Evolutionary conservation across 2,113 vertebrate genomes (phyloP), one percentile per base, ranked within the genome.

Genomic region (Lutjanus erythropterus): DNA sequence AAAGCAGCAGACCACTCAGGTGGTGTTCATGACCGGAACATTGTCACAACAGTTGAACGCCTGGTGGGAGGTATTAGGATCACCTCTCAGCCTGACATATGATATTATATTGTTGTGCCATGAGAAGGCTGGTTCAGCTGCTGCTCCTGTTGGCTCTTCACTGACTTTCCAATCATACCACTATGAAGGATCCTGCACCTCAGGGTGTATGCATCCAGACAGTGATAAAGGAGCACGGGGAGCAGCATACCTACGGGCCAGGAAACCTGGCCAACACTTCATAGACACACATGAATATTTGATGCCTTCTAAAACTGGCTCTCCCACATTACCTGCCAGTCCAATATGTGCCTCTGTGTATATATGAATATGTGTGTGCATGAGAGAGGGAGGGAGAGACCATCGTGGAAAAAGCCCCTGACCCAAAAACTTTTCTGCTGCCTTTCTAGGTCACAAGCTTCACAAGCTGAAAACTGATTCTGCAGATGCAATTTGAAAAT

Each of bases 251-350:
- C 85, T 82, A 58, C 29, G 35, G 80, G 89, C 78, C 15, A 73
- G 52, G 64, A 86, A 78, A 79, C 78, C 80, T 68, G 66, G 64
- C 86, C 70, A 72, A 66, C 68, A 62, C 79, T 89, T 93, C 87
- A 84, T 56, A 83, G 87, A 81, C 59, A 16, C 27, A 29, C 80
- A 91, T 94, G 79, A 90, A 95, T 94, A 92, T 94, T 94, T 95
- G 46, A 94, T 86, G 12, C 44, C 39, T 60, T 80, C 67, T 90
- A 81, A 93, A 90, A 83, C 88, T 61, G 84, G 86, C 84, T 73
- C 66, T 78, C 62, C 65, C 78, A 72, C 71, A 61, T 85, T 69
- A 88, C 78, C 80, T 81, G 70, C 42, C 70, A 75, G 44, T 77
- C 21, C 41, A 71, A 73, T 9, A 47, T 60, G 2, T 29, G 33